Base-by-base conservation (phyloP, 2,888 invertebrate genomes). In the Drosophila trichaetosa region DNA sequence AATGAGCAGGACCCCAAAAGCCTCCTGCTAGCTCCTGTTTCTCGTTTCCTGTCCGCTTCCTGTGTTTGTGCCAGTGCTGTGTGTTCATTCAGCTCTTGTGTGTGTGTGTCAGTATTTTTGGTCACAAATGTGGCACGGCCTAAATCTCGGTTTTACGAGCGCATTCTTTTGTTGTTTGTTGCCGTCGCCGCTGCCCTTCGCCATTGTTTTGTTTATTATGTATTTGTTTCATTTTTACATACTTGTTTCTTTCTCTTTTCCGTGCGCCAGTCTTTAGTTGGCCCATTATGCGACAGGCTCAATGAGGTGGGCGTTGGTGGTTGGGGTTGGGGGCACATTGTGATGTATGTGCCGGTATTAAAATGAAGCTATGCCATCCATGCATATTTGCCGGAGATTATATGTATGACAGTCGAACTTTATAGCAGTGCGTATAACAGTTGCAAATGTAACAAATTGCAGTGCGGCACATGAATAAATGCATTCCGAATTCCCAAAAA, bases 121-220 rank as follows among this genome's bases (percentile, higher is more conserved):
- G 85, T 86, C 87, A 86, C 85, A 86, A 86, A 86, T 86, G 88
- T 86, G 85, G 88, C 88, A 80, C 86, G 87, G 89, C 89, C 87
- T 87, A 87, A 87, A 87, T 87, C 87, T 87, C 87, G 85, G 87
- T 89, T 89, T 87, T 87, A 87, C 87, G 87, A 87, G 87, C 89
- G 78, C 76, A 82, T 87, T 87, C 82, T 76, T 79, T 80, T 87
- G 83, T 79, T 77, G 38, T n/a, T 72, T 80, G 76, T 60, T 42
- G 74, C 69, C 68, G 69, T 57, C 48, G 77, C 24, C 29, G 57
- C 67, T 72, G 83, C 82, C 84, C 80, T 75, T 80, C 76, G 73
- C 85, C 81, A 79, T 86, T 84, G 80, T 83, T 87, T 89, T 89
- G 79, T 87, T 89, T 87, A 84, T 89, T 89, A 89, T 76, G 81